Base-by-base conservation (phyloP, 2,113 vertebrate species). In the Bubo bubo region DNA sequence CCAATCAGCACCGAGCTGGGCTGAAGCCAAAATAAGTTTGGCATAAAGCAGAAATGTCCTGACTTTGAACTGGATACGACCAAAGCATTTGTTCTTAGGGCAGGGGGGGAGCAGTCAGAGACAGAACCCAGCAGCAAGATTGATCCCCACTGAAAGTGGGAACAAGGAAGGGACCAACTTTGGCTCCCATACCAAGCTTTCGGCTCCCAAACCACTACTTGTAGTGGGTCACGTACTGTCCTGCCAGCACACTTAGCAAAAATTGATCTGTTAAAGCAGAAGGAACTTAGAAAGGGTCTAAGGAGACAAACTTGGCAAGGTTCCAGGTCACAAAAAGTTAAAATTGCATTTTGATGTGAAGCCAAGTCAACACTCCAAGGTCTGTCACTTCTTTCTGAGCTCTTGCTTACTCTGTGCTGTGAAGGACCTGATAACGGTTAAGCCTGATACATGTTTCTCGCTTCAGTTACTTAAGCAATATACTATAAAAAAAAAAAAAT, bases 241-340 rank as follows among this genome's bases (percentile, higher is more conserved):
- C 37, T 60, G 64, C 19, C 77, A 81, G n/a, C 26, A 77, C 26
- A 7, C 27, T 0, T 1, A 80, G 79, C 2, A 5, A 73, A 93
- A 90, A 79, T 2, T 2, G 4, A 82, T 53, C 71, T 93, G 35
- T 37, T 49, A 50, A 64, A 90, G 45, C 74, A 93, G 41, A 75
- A 86, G 27, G 34, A 28, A 72, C 67, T 86, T 35, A 58, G 71
- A 93, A 80, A 66, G 34, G 28, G 52, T 50, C 67, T 73, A 53
- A 76, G 41, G 59, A 88, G 56, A 80, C 37, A 84, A 92, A 91
- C 52, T 22, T 92, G 88, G 59, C 63, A 91, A 37, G 16, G 22
- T 34, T 92, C 95, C 79, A 92, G 84, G 67, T 83, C 79, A 63
- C 86, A 67, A 53, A 70, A 94, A 86, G 79, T 88, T 92, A 90